Evolutionary conservation across 1,140 invertebrate species (phyloP).

Genomic region (Zophobas atratus): DNA sequence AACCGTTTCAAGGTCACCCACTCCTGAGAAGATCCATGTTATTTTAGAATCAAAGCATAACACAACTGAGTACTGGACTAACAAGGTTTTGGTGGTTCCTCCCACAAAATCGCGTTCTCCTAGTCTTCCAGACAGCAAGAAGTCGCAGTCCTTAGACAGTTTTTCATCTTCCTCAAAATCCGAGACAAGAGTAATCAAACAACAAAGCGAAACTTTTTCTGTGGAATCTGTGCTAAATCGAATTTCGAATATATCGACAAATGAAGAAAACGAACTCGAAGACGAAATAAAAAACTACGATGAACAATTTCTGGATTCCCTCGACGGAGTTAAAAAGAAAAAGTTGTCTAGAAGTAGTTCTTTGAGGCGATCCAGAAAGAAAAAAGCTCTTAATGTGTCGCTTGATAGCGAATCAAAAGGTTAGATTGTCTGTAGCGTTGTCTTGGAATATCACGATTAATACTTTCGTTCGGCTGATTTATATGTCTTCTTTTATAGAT

Average conservation of each 20-base stretch:
- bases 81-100: conserved; percentile 49
- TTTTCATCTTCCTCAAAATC: not conserved
- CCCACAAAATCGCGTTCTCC: conserved; percentile 12
- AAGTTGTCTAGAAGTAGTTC: conserved; percentile 46
- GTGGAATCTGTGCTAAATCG: not conserved
- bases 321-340: conserved; percentile 52
- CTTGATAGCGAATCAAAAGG: conserved; percentile 7
- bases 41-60: conserved; percentile 52
- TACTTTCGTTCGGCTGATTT: conserved; percentile 16
- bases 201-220: not conserved
- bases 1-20: conserved; percentile 45
- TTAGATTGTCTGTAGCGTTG: conserved; percentile 13
- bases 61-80: conserved; percentile 55
- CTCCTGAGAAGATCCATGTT: conserved; percentile 43
- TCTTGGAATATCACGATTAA: not conserved
- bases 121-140: not conserved
- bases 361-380: conserved; percentile 19
- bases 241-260: not conserved
- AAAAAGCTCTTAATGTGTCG: not conserved
- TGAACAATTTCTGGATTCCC: conserved; percentile 51
- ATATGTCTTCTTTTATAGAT: conserved; percentile 38
- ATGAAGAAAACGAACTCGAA: conserved; percentile 6
- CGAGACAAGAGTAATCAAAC: not conserved
- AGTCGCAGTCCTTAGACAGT: not conserved
- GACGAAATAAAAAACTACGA: conserved; percentile 43